Conservation (phyloP, 2,797 vertebrate species). For the Gallirallus australis region DNA sequence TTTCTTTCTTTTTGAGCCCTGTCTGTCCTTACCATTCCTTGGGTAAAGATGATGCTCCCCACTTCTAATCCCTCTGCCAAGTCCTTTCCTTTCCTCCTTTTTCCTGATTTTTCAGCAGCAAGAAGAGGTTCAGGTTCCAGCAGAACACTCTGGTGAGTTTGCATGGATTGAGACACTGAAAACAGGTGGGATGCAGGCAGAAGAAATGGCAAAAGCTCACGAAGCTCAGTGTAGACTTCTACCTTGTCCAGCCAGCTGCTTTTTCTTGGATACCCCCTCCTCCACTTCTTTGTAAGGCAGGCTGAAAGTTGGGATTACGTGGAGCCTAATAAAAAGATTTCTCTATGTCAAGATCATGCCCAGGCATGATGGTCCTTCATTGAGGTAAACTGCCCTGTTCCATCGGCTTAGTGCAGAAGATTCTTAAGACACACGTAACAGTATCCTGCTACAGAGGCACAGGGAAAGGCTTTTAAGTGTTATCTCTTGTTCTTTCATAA, state of each 20-base stretch:
- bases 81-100: background rate
- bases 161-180: background rate
- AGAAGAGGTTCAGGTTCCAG: background rate
- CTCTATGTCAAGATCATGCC: background rate
- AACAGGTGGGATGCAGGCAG: background rate
- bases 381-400: background rate
- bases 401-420: background rate
- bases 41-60: background rate
- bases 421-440: background rate
- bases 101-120: background rate
- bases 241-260: background rate
- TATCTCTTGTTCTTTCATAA: background rate
- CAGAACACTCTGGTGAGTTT: background rate
- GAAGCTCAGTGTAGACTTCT: background rate
- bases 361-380: rapidly evolving
- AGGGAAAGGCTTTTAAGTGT: background rate
- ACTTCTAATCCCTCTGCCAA: background rate
- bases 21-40: background rate
- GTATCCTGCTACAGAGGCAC: background rate
- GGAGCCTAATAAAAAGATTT: background rate
- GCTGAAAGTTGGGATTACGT: background rate
- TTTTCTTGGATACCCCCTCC: background rate
- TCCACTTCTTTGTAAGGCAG: background rate
- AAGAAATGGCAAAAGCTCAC: background rate
- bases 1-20: background rate